These are phyloP conservation scores for Atta colombica DNA, from an alignment of 1,140 invertebrate genomes.

Conservation along the genomic window DNA sequence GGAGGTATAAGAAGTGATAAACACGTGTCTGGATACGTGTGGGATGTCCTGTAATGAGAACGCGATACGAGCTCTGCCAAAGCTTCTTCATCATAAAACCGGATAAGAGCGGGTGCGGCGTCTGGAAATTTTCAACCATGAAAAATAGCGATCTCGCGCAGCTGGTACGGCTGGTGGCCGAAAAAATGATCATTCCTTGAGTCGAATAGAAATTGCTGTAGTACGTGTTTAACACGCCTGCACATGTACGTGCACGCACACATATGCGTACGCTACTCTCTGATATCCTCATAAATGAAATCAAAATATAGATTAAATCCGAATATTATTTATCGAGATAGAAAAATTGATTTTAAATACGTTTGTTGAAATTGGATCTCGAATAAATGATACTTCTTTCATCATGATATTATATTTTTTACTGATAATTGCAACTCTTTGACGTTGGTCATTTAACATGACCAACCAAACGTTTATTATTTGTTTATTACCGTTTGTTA, in stretches of 20 bases:
- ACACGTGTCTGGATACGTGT: background rate
- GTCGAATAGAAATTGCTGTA: conserved; percentile 40
- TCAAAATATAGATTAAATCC: background rate
- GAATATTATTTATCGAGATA: background rate
- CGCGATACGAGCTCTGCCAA: conserved; percentile 9
- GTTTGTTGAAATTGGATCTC: conserved; percentile 6
- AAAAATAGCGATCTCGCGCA: conserved; percentile 53
- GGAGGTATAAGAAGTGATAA: background rate
- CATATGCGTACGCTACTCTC: background rate
- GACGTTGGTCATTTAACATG: conserved; percentile 1
- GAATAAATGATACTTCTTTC: background rate
- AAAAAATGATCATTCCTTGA: conserved; percentile 44
- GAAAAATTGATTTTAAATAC: conserved; percentile 30
- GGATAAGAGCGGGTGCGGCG: conserved; percentile 1
- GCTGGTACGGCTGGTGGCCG: background rate
- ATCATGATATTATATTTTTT: conserved; percentile 28
- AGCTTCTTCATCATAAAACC: conserved; percentile 30
- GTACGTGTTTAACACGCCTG: background rate
- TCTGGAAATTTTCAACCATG: conserved; percentile 15
- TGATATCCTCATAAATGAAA: conserved; percentile 19
- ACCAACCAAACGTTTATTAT: background rate
- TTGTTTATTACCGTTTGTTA: background rate
- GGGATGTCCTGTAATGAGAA: conserved; percentile 25
- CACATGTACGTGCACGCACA: background rate
- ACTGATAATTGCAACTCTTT: conserved; percentile 25